These are phyloP conservation scores for Ianthella basta DNA, from an alignment of 37 sponge, comb jelly and placozoan genomes.

Conservation along the genomic window DNA sequence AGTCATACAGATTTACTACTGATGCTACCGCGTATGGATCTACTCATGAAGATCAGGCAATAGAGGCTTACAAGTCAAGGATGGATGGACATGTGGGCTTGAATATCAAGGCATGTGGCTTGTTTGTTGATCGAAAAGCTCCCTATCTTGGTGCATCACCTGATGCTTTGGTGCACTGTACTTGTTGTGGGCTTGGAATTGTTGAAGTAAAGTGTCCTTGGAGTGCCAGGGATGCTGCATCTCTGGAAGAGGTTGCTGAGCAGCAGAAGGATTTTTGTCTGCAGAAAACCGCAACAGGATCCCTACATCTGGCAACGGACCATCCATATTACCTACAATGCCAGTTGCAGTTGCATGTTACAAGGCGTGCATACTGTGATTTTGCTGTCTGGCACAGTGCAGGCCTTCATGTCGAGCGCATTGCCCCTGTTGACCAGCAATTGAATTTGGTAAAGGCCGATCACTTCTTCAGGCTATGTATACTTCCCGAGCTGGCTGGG, in stretches of 20 bases:
- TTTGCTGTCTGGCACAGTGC: slow-evolving; percentile 34
- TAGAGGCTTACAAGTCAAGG: slow-evolving; percentile 15
- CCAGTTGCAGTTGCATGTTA: slow-evolving; percentile 42
- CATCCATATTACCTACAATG: slow-evolving; percentile 45
- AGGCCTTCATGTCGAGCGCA: slow-evolving; percentile 16
- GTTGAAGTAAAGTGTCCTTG: slow-evolving; percentile 36
- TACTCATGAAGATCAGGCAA: background rate
- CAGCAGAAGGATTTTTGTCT: slow-evolving; percentile 19
- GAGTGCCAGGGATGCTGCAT: background rate
- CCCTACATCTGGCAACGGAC: background rate
- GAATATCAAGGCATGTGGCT: background rate
- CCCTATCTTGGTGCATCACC: slow-evolving; percentile 42
- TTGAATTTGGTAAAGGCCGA: background rate
- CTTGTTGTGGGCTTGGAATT: slow-evolving; percentile 39
- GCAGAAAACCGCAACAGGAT: background rate
- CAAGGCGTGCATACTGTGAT: slow-evolving; percentile 27
- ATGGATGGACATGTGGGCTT: background rate
- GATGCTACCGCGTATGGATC: slow-evolving; percentile 30
- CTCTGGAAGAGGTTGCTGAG: background rate
- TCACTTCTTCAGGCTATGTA: background rate
- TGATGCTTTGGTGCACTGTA: slow-evolving; percentile 27
- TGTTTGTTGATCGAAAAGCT: background rate
- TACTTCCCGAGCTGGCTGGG: slow-evolving; percentile 48
- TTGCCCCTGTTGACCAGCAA: slow-evolving; percentile 4
- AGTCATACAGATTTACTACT: slow-evolving; percentile 22